Percentiles rank a stretch among this genome's conserved stretches.
Conservation (phyloP, 2,113 vertebrate genomes). For the Saimiri boliviensis region DNA sequence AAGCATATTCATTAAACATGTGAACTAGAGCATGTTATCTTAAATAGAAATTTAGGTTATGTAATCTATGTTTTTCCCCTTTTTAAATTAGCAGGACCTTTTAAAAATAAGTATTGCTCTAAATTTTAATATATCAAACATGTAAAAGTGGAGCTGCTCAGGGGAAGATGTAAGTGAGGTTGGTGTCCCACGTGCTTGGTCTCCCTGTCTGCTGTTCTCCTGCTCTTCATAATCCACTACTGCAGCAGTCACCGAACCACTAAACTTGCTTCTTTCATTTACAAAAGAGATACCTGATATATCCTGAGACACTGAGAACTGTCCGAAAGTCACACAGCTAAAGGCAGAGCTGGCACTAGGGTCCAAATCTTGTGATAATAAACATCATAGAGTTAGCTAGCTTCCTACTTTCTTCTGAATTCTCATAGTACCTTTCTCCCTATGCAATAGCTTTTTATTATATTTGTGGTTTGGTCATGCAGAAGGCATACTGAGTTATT, state of each 20-base stretch:
- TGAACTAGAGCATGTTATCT: not conserved
- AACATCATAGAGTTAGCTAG: not conserved
- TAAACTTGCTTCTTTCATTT: not conserved
- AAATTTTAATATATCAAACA: not conserved
- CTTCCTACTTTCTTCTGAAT: not conserved
- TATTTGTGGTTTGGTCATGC: slow-evolving; percentile 52
- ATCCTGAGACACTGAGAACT: not conserved
- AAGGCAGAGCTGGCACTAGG: not conserved
- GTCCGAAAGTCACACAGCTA: not conserved
- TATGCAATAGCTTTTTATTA: not conserved
- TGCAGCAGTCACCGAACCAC: not conserved
- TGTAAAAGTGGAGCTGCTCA: not conserved
- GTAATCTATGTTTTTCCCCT: not conserved
- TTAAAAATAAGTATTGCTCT: not conserved
- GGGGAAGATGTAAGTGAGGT: not conserved
- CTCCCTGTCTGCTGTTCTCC: not conserved
- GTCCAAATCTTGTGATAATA: not conserved
- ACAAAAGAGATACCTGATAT: not conserved
- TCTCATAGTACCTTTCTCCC: not conserved
- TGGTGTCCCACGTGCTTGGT: not conserved
- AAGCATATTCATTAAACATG: slow-evolving; percentile 43
- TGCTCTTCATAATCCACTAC: not conserved
- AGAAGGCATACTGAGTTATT: slow-evolving; percentile 20
- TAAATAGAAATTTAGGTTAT: slow-evolving; percentile 30
- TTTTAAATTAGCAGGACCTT: not conserved